A percentile compares a stretch with the other conserved stretches of the same genome.
Conservation (phyloP, 2,113 vertebrate species). For the Manacus vitellinus region DNA sequence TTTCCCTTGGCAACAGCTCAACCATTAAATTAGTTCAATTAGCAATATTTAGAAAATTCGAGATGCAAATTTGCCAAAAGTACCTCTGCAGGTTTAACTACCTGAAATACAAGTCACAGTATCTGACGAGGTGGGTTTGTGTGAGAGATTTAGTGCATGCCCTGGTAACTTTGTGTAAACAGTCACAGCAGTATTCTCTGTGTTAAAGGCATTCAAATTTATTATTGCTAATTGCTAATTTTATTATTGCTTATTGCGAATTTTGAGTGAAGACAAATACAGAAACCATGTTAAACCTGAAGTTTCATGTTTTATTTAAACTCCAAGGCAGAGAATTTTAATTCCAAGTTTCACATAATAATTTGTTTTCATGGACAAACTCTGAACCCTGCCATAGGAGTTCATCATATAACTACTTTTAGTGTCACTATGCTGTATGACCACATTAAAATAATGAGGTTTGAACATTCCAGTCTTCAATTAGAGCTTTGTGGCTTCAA, state of each 20-base stretch:
- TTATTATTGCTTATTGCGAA: neutral
- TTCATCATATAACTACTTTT: neutral
- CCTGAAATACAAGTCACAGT: neutral
- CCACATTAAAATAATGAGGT: slow-evolving; percentile 40
- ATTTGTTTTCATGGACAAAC: neutral
- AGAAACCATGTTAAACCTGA: neutral
- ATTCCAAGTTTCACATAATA: neutral
- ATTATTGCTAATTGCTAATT: neutral
- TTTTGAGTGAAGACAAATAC: neutral
- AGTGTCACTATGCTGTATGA: neutral
- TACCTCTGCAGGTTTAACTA: neutral
- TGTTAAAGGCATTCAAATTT: neutral
- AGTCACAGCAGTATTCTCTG: neutral
- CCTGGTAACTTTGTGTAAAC: neutral
- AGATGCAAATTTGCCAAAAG: neutral
- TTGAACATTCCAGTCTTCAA: slow-evolving; percentile 36
- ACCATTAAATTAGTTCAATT: neutral
- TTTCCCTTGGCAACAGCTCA: neutral
- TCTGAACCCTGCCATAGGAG: neutral
- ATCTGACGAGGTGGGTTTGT: neutral
- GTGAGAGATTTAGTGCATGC: neutral
- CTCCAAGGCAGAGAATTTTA: neutral
- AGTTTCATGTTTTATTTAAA: slow-evolving; percentile 12
- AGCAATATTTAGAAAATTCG: neutral
- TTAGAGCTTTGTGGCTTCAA: slow-evolving; percentile 13